These are phyloP conservation scores for Alosa alosa DNA, from an alignment of 2,113 vertebrate genomes.

Conservation along the genomic window DNA sequence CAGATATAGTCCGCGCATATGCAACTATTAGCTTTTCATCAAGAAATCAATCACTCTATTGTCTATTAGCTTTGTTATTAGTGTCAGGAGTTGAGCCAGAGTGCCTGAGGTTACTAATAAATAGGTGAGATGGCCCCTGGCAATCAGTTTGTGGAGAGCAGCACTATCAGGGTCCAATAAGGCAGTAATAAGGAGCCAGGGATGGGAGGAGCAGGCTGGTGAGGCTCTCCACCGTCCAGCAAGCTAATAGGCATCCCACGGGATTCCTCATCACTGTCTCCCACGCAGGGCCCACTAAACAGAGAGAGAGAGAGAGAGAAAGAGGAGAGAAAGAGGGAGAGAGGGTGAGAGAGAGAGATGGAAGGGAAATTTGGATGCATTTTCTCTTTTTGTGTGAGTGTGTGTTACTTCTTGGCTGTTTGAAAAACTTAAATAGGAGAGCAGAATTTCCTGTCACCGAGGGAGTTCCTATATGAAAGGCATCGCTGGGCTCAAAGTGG, in stretches of 20 bases:
- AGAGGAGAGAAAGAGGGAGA: too few relatives aligned
- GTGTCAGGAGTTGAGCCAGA: background rate
- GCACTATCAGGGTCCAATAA: background rate
- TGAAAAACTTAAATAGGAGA: background rate
- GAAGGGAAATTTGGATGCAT: background rate
- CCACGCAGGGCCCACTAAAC: background rate
- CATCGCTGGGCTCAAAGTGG: background rate
- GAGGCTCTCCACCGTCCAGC: background rate
- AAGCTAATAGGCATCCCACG: background rate
- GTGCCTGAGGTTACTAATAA: background rate
- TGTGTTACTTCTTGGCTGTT: background rate
- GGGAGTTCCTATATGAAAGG: background rate
- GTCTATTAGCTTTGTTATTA: background rate
- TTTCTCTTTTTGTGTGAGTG: background rate
- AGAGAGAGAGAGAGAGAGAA: background rate
- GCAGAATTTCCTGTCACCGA: background rate
- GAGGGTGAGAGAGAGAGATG: background rate
- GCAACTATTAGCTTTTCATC: background rate
- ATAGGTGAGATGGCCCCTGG: background rate
- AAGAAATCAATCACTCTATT: background rate
- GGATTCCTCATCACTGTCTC: background rate
- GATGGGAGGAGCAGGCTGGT: too few relatives aligned
- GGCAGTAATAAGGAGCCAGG: background rate
- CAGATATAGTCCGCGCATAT: background rate
- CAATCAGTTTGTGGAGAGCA: background rate